Base-by-base conservation (phyloP, 2,888 invertebrate species). In the Chydorus sphaericus region DNA sequence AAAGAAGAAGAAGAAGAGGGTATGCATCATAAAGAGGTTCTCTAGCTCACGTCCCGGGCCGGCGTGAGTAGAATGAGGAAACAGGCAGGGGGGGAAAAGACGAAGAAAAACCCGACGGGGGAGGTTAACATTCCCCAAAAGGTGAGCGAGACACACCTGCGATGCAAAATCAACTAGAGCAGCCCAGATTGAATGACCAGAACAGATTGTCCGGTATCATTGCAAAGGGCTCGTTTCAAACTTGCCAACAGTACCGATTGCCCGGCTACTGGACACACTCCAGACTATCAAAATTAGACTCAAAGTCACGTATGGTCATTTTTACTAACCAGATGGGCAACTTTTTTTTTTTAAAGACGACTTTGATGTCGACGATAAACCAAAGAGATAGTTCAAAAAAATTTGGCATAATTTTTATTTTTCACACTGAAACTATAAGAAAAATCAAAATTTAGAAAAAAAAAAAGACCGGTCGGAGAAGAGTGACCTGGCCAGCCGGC, bases 51-150 rank as follows among this genome's bases (percentile, higher is more conserved):
- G 23, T 44, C 6, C 44, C 44, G 44, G 44, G n/a, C n/a, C n/a
- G n/a, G 44, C 44, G 44, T 44, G 44, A 23, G 44, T 44, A 44
- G 44, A 44, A 44, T 44, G 44, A 44, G 44, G 44, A 44, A 44
- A 44, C 44, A 44, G 26, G 23, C 44, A 44, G 44, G n/a, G 44
- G 10, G 11, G 44, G 26, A 16, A 28, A 44, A 6, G 7, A 10
- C 11, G 20, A 44, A 8, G 26, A 26, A 8, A 18, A 18, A 20
- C 28, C n/a, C 26, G 14, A 44, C 8, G 20, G 14, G 14, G 3
- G 26, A 44, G n/a, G 26, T 26, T 14, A 26, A 26, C 26, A 44
- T n/a, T 14, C 44, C 44, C 14, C 44, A 44, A 10, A 39, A 7
- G 38, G 11, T 10, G 38, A 44, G 23, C 23, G 23, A 44, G 4